These are phyloP conservation scores for Clamator glandarius DNA, from an alignment of 2,797 vertebrate genomes.

Conservation along the genomic window DNA sequence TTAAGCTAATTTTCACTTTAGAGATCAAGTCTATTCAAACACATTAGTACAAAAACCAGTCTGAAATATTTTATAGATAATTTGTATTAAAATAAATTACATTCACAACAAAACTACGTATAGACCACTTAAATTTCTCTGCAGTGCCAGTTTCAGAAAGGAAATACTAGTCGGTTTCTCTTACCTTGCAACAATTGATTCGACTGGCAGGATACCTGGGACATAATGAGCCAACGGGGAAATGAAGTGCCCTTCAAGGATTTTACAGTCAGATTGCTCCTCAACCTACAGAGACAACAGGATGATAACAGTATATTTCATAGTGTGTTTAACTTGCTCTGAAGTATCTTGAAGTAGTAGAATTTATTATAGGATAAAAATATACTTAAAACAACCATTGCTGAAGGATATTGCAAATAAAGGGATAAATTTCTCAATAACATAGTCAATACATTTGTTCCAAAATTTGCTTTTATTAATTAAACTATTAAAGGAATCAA, in stretches of 20 bases:
- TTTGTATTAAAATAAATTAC: neutral
- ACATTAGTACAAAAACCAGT: neutral
- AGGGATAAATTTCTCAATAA: neutral
- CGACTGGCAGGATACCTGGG: conserved; percentile 90
- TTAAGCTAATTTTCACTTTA: neutral
- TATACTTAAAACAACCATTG: neutral
- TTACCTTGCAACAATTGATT: conserved; percentile 93
- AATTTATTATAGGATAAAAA: neutral
- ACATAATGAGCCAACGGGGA: conserved; percentile 93
- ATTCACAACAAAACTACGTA: too few species aligned
- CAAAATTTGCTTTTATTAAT: neutral
- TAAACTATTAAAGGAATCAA: neutral
- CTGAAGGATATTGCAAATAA: neutral
- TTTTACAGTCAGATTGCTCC: conserved; percentile 90
- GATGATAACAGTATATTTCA: neutral
- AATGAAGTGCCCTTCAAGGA: conserved; percentile 92
- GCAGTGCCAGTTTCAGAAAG: neutral
- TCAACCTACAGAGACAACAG: conserved; percentile 80
- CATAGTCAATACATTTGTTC: neutral
- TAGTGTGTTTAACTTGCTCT: neutral
- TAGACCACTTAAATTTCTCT: neutral
- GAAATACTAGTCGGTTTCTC: neutral
- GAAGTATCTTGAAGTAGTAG: neutral
- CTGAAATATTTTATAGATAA: neutral
- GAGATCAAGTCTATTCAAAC: neutral